Base-by-base conservation (phyloP, 2,113 vertebrate genomes). In the Pseudopodoces humilis region DNA sequence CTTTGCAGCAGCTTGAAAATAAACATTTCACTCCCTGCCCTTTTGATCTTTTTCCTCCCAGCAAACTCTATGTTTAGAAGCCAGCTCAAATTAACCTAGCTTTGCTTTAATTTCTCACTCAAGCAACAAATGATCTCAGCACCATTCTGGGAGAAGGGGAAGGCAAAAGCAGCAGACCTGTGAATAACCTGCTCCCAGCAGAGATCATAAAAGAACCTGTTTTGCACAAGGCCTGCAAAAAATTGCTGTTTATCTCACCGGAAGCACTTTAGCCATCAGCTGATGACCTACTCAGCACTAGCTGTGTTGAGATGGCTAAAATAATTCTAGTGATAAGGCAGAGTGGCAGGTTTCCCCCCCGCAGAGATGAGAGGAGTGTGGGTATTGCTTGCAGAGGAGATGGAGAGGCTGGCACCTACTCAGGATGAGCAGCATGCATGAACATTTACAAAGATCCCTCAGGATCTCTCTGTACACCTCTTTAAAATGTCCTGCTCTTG, bases 401-500 rank as follows among this genome's bases (percentile, higher is more conserved):
- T 68, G 47, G 86, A 84, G 71, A 79, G 55, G 71, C 69, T 86
- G 63, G 71, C 81, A 83, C 55, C 82, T 90, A 64, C 56, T 67
- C 86, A 86, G 93, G 53, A 88, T 31, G 74, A 97, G 60, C 59
- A 87, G 69, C 7, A 52, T 58, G 78, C 43, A 17, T 1, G 52
- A 86, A 62, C 88, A 59, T 88, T 93, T 94, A 86, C 72, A 78
- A 63, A 84, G 65, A 86, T 93, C 91, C 60, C 82, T 82, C 0
- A 6, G 74, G 92, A 92, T 94, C 76, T 71, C 72, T 92, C 65
- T 1, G 2, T 68, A 84, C 44, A 76, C 47, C 60, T 88, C 71
- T 94, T 79, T 58, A 83, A 94, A 95, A 79, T 37, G 70, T 92
- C 78, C 78, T 92, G 95, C 80, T 93, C 70, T 93, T 94, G 81